Evolutionary conservation across 2,888 invertebrate species (phyloP), one percentile per base, ranked within the genome.

Genomic region (Oscheius sp.): DNA sequence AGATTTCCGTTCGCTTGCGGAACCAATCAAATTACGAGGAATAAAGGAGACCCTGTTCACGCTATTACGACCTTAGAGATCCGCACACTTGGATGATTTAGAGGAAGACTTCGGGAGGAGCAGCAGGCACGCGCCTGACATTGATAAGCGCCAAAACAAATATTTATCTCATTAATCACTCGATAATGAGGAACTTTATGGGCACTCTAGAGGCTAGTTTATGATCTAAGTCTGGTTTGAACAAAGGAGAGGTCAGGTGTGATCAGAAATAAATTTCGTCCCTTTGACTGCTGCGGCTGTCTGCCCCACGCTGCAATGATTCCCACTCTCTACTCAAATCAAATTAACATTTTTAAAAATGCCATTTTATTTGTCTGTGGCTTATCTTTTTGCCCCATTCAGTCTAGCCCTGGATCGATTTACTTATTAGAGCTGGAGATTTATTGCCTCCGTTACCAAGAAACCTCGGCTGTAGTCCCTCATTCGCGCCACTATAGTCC

Each of bases 51-150:
- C 33, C 17, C 34, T n/a, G 55, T 20, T 34, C n/a, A 55, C 55
- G 25, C 23, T 17, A 25, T 34, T 55, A 55, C 34, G 55, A 23
- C 55, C 12, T 55, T 55, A 55, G 34, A 23, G 55, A 55, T 55
- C 34, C 34, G 33, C 6, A 6, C 6, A 34, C 34, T 12, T 15
- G 20, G 20, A 10, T 5, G 33, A 17, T 33, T 55, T 55, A 27
- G 31, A 17, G 17, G 23, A 48, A 25, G 27, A 52, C 52, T 27
- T 10, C 61, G 61, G 61, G 61, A 61, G 61, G 61, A 61, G 61
- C 61, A 61, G 55, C 42, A n/a, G 61, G 61, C 61, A 61, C 61
- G 61, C 61, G 61, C 27, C 61, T 42, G 61, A 61, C 61, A 61
- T 27, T 27, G 61, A 61, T 61, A 61, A 61, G 61, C 61, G 42